Base-by-base conservation (phyloP, 1,140 invertebrate genomes). In the Chrysopa pallens region DNA sequence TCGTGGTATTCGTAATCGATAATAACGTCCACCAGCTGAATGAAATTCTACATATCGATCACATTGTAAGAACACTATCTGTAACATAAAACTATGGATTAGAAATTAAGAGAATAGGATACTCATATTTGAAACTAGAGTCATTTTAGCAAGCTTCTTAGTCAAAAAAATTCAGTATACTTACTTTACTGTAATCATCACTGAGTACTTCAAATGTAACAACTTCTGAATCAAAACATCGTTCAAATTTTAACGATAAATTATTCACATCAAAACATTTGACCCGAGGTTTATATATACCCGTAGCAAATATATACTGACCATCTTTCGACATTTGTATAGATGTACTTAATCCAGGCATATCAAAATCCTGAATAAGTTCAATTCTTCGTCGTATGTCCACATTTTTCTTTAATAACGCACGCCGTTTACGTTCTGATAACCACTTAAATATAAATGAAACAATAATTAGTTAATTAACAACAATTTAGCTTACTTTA, bases 301-400 rank as follows among this genome's bases (percentile, higher is more conserved):
- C 93, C 29, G 91, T 85, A 15, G 83, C 85, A 50, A 97, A 67
- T 46, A 98, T 79, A 60, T 89, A 96, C 47, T 95, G 79, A 15
- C 84, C 82, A 76, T 99, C 93, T 53, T 72, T 78, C n/a, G 92
- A 87, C 38, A 91, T 70, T 59, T 75, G 72, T 36, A 99, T 73
- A 35, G 74, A 77, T 33, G 78, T 84, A 55, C 89, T 94, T 1
- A 98, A 69, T 45, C 76, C 87, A 42, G 95, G 95, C 95, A 98
- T 99, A 50, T 95, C 88, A 74, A 98, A 98, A 59, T 98, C 95
- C 66, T 99, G 95, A 52, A 99, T 90, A 12, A 99, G 72, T 62
- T 98, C 87, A 48, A 98, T 95, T 55, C 89, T 67, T 50, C 80
- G 73, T 47, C 88, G 71, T 31, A 95, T 71, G 57, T 93, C 89